These are phyloP conservation scores for Chascanopsetta lugubris DNA, from an alignment of 2,113 vertebrate genomes.

Conservation along the genomic window DNA sequence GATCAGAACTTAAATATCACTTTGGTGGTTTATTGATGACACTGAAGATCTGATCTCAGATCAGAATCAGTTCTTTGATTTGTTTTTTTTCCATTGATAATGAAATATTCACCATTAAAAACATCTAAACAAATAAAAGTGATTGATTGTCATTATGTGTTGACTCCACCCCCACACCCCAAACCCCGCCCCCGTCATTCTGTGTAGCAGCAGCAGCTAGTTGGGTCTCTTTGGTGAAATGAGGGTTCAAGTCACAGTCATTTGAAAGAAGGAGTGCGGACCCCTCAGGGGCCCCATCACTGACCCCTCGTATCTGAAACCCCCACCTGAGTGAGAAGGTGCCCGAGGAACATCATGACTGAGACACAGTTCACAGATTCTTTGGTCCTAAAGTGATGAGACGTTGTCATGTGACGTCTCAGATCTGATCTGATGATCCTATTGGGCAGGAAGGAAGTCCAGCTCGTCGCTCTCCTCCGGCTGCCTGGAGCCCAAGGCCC, in stretches of 20 bases:
- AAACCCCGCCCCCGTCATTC: too few species aligned
- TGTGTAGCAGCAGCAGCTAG: too few species aligned
- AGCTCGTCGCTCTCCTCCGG: slow-evolving; percentile 89
- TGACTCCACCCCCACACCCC: too few species aligned
- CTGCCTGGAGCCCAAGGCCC: slow-evolving; percentile 28
- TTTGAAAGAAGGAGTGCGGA: neutral
- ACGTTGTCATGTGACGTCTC: neutral
- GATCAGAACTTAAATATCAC: too few species aligned
- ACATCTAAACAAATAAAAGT: neutral
- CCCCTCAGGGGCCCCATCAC: neutral
- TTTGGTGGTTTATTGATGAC: too few species aligned
- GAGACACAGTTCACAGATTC: neutral
- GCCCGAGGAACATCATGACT: neutral
- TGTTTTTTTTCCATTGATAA: neutral
- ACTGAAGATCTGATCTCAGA: neutral
- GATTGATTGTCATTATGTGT: neutral
- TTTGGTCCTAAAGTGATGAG: neutral
- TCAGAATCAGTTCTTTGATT: neutral
- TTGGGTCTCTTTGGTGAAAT: too few species aligned
- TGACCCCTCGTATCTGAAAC: too few species aligned
- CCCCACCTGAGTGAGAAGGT: neutral
- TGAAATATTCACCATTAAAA: neutral
- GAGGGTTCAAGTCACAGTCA: neutral
- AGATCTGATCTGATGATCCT: neutral
- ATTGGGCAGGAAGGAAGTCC: slow-evolving; percentile 49